These are phyloP conservation scores for Cyanocitta stelleri DNA, from an alignment of 2,113 vertebrate species.

Conservation along the genomic window DNA sequence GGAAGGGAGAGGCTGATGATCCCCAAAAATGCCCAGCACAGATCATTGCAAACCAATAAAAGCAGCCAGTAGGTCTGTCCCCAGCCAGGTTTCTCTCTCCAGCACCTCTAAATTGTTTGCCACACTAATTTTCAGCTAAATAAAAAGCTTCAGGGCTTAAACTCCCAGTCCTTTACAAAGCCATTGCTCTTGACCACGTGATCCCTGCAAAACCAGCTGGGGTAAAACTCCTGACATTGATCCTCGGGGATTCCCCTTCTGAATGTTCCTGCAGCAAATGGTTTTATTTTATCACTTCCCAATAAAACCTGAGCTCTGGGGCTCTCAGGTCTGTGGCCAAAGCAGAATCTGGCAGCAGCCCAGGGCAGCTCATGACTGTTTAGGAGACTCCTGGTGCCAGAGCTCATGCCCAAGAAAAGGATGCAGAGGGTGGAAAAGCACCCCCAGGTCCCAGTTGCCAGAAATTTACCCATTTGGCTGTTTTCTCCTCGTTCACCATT, in stretches of 20 bases:
- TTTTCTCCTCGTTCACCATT: not conserved
- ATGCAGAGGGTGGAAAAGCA: not conserved
- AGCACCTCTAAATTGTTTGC: not conserved
- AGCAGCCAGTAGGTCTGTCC: not conserved
- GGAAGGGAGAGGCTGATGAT: not conserved
- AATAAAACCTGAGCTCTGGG: not conserved
- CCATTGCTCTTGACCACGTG: not conserved
- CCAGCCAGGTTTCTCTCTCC: not conserved
- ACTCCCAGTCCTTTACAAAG: not conserved
- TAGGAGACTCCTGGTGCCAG: not conserved
- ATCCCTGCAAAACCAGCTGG: not conserved
- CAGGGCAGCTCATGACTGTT: not conserved
- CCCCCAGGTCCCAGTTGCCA: not conserved
- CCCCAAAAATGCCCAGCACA: rapidly evolving
- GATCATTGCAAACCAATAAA: not conserved
- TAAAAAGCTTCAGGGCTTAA: not conserved
- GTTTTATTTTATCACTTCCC: not conserved
- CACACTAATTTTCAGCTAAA: not conserved
- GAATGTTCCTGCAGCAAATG: not conserved
- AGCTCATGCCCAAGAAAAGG: not conserved
- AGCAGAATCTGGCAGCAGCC: conserved; percentile 31
- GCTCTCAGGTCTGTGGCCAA: not conserved
- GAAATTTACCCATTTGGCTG: not conserved
- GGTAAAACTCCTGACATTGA: not conserved
- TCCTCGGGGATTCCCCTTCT: conserved; percentile 13